A percentile compares a stretch with the other conserved stretches of the same genome.
Evolutionary conservation across 1,140 invertebrate species (phyloP).

Genomic region (Chironomus striatipennis): DNA sequence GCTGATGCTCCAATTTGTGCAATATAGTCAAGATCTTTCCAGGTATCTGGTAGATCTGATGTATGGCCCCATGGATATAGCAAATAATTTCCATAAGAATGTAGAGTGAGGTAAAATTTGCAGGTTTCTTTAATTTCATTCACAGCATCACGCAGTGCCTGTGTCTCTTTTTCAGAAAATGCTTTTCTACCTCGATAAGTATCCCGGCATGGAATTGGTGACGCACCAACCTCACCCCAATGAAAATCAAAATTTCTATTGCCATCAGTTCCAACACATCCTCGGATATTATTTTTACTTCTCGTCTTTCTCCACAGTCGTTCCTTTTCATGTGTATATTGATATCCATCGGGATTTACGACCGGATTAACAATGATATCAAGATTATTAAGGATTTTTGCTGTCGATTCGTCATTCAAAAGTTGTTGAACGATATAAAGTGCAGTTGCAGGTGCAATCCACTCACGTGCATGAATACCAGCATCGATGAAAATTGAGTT

Average conservation of each 20-base stretch:
- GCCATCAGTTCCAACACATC: constrained; percentile 53
- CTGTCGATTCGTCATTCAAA: constrained; percentile 42
- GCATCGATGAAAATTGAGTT: constrained; percentile 46
- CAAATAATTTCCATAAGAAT: constrained; percentile 57
- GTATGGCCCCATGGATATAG: constrained; percentile 70
- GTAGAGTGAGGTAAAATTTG: constrained; percentile 58
- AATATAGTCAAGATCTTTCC: constrained; percentile 39
- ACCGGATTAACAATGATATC: constrained; percentile 51
- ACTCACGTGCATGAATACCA: constrained; percentile 59
- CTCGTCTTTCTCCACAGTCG: constrained; percentile 49
- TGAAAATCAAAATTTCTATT: constrained; percentile 60
- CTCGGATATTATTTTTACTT: constrained; percentile 31
- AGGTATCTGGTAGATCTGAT: constrained; percentile 35
- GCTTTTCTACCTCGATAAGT: constrained; percentile 53
- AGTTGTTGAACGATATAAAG: constrained; percentile 55
- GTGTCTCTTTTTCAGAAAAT: constrained; percentile 63
- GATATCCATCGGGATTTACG: constrained; percentile 47
- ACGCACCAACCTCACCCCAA: constrained; percentile 58
- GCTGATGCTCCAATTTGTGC: constrained; percentile 40
- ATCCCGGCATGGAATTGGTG: constrained; percentile 52
- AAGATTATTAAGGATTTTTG: constrained; percentile 41
- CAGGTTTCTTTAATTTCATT: constrained; percentile 44
- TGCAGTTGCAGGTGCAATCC: constrained; percentile 56
- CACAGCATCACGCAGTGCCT: constrained; percentile 41
- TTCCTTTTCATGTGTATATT: constrained; percentile 35